Conservation (phyloP, 2,797 vertebrate genomes). For the Mallotus villosus region DNA sequence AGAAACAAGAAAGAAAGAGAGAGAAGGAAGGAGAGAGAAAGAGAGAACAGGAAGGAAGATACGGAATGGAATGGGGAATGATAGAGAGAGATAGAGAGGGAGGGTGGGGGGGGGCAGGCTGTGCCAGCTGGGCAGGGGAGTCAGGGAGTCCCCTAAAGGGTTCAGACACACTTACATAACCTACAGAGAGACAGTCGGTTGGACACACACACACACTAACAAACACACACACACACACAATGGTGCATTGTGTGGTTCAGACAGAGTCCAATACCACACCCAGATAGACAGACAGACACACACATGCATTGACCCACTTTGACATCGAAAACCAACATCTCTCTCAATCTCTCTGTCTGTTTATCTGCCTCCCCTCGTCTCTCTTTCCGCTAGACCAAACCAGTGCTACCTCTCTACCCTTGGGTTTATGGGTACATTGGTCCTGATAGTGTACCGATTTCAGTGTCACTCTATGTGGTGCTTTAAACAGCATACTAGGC, state of each 20-base stretch:
- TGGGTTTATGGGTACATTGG: constrained; percentile 76
- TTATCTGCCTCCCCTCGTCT: constrained; percentile 24
- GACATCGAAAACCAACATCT: constrained; percentile 51
- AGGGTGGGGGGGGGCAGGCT: constrained; percentile 23
- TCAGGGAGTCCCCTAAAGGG: constrained; percentile 51
- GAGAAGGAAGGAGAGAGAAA: neutral
- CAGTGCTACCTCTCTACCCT: constrained; percentile 62
- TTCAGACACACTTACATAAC: constrained; percentile 56
- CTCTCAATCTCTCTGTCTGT: constrained; percentile 45
- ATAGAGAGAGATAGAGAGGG: constrained; percentile 29
- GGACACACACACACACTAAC: constrained; percentile 38
- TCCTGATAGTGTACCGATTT: constrained; percentile 75
- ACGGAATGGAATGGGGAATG: too few species aligned
- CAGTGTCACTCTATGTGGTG: constrained; percentile 70
- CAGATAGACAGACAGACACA: constrained; percentile 19
- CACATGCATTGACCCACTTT: constrained; percentile 45
- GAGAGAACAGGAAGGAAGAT: too few species aligned
- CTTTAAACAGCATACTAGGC: constrained; percentile 75
- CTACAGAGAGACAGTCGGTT: constrained; percentile 54
- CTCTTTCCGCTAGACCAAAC: constrained; percentile 40
- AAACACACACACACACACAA: constrained; percentile 29
- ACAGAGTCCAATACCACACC: constrained; percentile 2
- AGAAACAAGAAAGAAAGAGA: neutral
- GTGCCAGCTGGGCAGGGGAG: constrained; percentile 54
- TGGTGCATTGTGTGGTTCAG: constrained; percentile 15